phyloP scores from a whole-genome alignment of 1,140 invertebrate genomes.

The Hormaphis cornu region DNA sequence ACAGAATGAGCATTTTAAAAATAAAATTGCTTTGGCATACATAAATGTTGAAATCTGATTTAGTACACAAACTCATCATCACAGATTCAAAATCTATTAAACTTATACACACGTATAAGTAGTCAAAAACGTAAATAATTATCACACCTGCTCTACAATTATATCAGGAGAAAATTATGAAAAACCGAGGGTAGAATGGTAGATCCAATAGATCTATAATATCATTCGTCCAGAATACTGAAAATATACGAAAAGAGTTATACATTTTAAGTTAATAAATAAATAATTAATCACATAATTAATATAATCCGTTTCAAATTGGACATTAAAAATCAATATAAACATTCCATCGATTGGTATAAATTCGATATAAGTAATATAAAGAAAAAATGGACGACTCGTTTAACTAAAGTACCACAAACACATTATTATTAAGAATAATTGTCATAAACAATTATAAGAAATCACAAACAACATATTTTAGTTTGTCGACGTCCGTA shows the following conservation, averaged over 20 bases:
- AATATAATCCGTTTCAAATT: background rate
- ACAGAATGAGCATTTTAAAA: background rate
- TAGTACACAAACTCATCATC: background rate
- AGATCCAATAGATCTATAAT: background rate
- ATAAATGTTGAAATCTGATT: background rate
- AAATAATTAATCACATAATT: background rate
- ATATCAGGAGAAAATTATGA: background rate
- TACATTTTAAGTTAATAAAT: no score
- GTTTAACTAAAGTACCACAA: no score
- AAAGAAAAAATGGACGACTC: background rate
- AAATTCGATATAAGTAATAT: no score
- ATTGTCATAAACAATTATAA: background rate
- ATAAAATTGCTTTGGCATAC: background rate
- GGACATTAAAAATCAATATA: background rate
- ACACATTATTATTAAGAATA: background rate
- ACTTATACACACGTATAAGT: background rate
- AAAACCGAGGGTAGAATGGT: background rate
- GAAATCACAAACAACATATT: background rate
- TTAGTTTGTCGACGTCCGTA: background rate
- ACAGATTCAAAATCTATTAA: background rate
- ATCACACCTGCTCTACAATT: background rate
- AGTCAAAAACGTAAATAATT: background rate
- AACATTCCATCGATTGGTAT: no score
- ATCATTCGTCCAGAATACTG: background rate
- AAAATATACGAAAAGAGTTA: background rate